Evolutionary conservation across 2,113 vertebrate genomes (phyloP).

Genomic region (Leiothrix lutea): DNA sequence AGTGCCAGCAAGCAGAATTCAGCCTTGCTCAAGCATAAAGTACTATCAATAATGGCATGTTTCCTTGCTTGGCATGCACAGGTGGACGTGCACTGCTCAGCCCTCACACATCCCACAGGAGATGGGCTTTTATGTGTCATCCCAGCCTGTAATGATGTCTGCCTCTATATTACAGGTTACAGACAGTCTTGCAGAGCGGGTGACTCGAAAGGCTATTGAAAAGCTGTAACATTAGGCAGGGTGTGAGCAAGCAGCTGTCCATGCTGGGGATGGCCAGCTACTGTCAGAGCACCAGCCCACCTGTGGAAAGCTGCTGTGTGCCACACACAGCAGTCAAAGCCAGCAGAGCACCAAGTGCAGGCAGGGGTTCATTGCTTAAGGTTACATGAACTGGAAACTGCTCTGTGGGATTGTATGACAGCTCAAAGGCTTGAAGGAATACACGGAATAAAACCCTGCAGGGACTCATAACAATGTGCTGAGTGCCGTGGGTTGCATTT

Average conservation of each 20-base stretch:
- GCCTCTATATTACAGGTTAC: background rate
- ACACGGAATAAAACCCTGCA: background rate
- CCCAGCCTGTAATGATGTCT: background rate
- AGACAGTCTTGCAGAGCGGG: background rate
- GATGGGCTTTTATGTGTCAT: background rate
- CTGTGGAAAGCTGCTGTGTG: background rate
- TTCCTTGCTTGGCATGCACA: background rate
- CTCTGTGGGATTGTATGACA: background rate
- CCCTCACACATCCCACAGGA: background rate
- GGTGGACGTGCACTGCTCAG: background rate
- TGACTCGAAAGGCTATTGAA: background rate
- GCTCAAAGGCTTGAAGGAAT: background rate
- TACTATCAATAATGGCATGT: background rate
- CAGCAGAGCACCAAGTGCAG: background rate
- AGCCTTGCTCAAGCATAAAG: background rate
- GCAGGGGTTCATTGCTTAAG: background rate
- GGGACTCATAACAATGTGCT: rapidly evolving
- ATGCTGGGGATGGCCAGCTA: background rate
- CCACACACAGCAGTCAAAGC: rapidly evolving
- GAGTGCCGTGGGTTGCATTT: background rate
- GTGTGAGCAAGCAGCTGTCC: rapidly evolving
- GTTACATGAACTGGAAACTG: background rate
- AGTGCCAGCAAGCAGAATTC: background rate
- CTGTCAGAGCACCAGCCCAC: background rate
- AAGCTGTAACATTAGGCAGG: background rate